Conservation (phyloP, 2,797 vertebrate genomes). For the Hylomyscus alleni region DNA sequence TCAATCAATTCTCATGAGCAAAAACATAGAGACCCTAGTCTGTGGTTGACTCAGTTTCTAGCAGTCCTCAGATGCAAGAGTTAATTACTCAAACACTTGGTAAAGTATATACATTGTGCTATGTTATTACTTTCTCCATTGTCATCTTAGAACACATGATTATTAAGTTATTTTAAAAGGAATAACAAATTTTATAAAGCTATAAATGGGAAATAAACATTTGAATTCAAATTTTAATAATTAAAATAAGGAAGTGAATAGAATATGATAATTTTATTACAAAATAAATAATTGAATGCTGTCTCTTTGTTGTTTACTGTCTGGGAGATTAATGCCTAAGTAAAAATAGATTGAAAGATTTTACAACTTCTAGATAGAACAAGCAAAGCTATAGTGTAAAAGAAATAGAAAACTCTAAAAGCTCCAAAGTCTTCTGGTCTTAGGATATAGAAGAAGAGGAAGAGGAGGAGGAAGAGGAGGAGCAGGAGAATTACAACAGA, state of each 20-base stretch:
- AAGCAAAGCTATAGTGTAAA: not conserved
- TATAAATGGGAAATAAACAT: not conserved
- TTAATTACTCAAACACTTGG: not conserved
- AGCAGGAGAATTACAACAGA: not conserved
- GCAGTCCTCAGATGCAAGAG: not conserved
- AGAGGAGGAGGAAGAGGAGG: not conserved
- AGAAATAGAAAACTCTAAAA: not conserved
- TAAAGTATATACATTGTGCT: not conserved
- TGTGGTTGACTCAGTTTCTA: not conserved
- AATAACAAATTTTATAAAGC: not conserved
- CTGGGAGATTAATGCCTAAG: not conserved
- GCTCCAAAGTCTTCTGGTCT: not conserved
- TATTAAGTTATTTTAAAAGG: not conserved
- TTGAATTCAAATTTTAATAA: conserved; percentile 19
- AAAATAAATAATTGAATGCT: not conserved
- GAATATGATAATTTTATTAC: not conserved
- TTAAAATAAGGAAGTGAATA: not conserved
- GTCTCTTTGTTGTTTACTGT: not conserved
- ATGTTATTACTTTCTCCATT: not conserved
- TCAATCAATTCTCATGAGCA: not conserved
- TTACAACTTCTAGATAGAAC: not conserved
- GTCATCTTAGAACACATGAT: not conserved
- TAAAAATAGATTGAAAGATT: not conserved
- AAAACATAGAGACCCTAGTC: not conserved
- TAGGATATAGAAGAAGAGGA: not conserved